phyloP scores from a whole-genome alignment of 53 echinoderm and acorn worm species.

The Stichopus horrens region DNA sequence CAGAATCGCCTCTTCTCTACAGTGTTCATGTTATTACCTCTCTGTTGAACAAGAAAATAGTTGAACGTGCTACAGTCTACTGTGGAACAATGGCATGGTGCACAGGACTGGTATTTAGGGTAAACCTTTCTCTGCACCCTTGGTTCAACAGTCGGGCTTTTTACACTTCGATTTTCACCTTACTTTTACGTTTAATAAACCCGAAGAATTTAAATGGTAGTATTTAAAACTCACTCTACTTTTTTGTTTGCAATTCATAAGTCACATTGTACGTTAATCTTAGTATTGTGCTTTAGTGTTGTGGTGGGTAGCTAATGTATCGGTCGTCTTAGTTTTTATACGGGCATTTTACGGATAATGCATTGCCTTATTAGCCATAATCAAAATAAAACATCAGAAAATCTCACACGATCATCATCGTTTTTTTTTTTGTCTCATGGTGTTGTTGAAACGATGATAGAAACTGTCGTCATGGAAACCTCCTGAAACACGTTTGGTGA shows the following conservation, averaged over 20 bases:
- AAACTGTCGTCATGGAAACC: too few species aligned
- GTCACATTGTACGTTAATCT: not conserved
- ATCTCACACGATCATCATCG: not conserved
- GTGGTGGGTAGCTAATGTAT: slow-evolving; percentile 21
- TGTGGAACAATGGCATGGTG: too few species aligned
- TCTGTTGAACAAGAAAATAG: too few species aligned
- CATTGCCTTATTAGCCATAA: slow-evolving; percentile 28
- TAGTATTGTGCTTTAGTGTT: slow-evolving; percentile 18
- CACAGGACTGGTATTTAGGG: too few species aligned
- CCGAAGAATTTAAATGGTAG: not conserved
- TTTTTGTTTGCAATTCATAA: not conserved
- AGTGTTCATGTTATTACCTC: too few species aligned
- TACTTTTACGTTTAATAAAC: too few species aligned
- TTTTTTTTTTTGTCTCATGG: not conserved
- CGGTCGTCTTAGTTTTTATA: slow-evolving; percentile 35
- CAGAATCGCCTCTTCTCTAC: too few species aligned
- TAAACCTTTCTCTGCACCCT: too few species aligned
- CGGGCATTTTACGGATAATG: slow-evolving; percentile 26
- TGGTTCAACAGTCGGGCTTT: too few species aligned
- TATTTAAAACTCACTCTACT: not conserved
- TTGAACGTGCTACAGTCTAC: too few species aligned
- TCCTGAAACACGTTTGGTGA: too few species aligned
- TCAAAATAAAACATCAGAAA: not conserved
- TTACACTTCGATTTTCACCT: too few species aligned
- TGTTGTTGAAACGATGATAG: not conserved